These are phyloP conservation scores for Drosophila rhopaloa DNA, from an alignment of 1,140 invertebrate genomes.

Conservation along the genomic window DNA sequence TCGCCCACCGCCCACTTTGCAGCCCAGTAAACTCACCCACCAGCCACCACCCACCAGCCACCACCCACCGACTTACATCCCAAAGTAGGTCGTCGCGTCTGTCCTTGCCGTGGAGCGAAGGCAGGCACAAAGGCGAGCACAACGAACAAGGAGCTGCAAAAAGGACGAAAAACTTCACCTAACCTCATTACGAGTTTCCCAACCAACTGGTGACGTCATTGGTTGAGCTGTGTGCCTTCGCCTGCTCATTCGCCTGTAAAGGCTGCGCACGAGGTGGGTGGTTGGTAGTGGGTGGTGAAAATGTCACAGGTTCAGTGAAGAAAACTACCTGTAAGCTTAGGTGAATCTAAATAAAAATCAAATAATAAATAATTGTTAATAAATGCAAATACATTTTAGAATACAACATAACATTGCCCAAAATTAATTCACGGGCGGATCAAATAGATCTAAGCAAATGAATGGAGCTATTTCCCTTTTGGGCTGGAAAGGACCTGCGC, in stretches of 20 bases:
- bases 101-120: constrained; percentile 54
- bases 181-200: constrained; percentile 74
- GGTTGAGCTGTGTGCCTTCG: constrained; percentile 63
- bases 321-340: constrained; percentile 1
- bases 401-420: neutral
- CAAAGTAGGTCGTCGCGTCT: constrained; percentile 70
- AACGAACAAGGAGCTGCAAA: constrained; percentile 35
- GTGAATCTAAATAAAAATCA: neutral
- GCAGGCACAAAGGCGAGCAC: constrained; percentile 25
- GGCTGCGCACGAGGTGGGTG: constrained; percentile 53
- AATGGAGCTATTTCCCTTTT: constrained; percentile 26
- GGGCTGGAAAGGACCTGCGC: constrained; percentile 44
- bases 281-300: constrained; percentile 2
- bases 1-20: neutral
- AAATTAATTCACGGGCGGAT: constrained; percentile 30
- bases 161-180: constrained; percentile 65
- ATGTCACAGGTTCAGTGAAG: constrained; percentile 33
- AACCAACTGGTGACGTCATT: constrained; percentile 72
- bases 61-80: constrained; percentile 13
- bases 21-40: neutral
- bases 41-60: neutral
- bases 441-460: constrained; percentile 41
- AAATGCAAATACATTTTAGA: neutral
- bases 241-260: constrained; percentile 58
- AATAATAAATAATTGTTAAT: constrained; percentile 1